Percentiles rank a stretch among this genome's conserved stretches.
These are phyloP conservation scores for Hirudo medicinalis DNA, from an alignment of 1,140 invertebrate genomes.

Conservation along the genomic window DNA sequence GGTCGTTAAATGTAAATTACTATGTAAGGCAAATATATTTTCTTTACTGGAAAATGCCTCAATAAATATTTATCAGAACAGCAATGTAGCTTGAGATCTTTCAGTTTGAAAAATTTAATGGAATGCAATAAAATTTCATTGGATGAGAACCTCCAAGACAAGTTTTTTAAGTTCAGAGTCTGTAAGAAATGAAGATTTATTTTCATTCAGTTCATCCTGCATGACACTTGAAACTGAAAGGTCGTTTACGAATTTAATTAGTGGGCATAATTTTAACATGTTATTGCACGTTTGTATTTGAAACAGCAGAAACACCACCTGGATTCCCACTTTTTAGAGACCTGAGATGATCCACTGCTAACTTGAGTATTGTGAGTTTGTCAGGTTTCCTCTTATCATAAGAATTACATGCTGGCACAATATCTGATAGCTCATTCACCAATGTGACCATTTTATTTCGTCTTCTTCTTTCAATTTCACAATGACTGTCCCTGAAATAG, in stretches of 20 bases:
- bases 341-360: neutral
- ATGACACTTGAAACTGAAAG: too few species aligned
- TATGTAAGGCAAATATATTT: neutral
- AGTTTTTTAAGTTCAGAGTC: slow-evolving; percentile 11
- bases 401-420: neutral
- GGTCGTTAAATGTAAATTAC: neutral
- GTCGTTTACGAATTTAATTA: too few species aligned
- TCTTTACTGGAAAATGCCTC: neutral
- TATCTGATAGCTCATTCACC: slow-evolving; percentile 2
- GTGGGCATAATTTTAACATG: too few species aligned
- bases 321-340: neutral
- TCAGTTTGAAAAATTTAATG: too few species aligned
- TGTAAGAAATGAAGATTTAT: neutral
- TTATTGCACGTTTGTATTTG: too few species aligned
- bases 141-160: neutral
- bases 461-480: slow-evolving; percentile 9
- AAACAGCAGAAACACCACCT: too few species aligned
- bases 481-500: neutral
- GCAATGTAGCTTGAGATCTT: too few species aligned
- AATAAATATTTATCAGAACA: too few species aligned
- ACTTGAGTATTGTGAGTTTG: slow-evolving; percentile 8
- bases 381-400: slow-evolving; percentile 2
- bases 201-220: too few species aligned
- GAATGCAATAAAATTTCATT: neutral
- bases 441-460: slow-evolving; percentile 5